Evolutionary conservation across 1,140 invertebrate species (phyloP).

Genomic region (Aphelinus certus): DNA sequence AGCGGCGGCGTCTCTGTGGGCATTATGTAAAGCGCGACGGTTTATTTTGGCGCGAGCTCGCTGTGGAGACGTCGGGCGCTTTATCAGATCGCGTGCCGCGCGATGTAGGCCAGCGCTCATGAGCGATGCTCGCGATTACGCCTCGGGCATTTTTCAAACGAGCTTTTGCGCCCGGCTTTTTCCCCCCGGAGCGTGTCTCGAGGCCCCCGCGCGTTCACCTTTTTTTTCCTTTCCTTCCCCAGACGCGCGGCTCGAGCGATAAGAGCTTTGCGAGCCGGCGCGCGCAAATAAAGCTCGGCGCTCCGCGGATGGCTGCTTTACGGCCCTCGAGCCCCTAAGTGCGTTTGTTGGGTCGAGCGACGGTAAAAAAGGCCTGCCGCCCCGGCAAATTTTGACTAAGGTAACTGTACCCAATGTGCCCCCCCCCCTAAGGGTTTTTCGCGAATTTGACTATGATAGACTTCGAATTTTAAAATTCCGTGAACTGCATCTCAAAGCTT

Average conservation of each 20-base stretch:
- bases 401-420: no score
- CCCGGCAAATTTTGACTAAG: no score
- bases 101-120: constrained; percentile 57
- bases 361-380: no score
- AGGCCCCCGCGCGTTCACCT: not conserved
- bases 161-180: not conserved
- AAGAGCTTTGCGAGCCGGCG: no score
- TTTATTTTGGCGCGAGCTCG: constrained; percentile 60
- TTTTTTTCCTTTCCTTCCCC: not conserved
- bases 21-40: constrained; percentile 63
- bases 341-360: no score
- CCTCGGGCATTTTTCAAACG: constrained; percentile 22
- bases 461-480: no score
- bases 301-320: no score
- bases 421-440: no score
- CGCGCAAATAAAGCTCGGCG: no score
- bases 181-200: not conserved
- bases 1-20: not conserved
- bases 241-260: not conserved
- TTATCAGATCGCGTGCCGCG: constrained; percentile 61
- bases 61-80: constrained; percentile 49
- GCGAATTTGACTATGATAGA: no score
- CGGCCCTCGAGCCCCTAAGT: no score
- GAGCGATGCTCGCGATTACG: constrained; percentile 21
- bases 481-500: no score